A percentile compares a stretch with the other conserved stretches of the same genome.
phyloP scores from a whole-genome alignment of 2,888 invertebrate species.

The Pterobdella sp. region DNA sequence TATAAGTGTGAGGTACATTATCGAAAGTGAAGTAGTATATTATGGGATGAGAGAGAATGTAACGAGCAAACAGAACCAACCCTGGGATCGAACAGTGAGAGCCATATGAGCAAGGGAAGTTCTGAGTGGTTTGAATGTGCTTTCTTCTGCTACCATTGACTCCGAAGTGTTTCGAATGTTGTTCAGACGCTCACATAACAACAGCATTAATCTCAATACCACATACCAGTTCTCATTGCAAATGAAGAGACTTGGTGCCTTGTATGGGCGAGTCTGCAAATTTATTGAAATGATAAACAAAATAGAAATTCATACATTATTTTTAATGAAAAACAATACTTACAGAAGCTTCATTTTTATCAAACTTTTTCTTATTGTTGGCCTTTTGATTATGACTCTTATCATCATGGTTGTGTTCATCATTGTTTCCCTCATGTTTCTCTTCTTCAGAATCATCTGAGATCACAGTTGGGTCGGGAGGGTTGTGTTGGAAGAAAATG shows the following conservation, averaged over 20 bases:
- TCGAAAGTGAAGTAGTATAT: not conserved
- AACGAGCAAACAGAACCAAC: not conserved
- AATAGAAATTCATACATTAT: no score
- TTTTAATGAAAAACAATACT: no score
- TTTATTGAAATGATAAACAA: not conserved
- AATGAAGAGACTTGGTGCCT: constrained; percentile 11
- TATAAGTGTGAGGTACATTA: not conserved
- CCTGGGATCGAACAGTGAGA: constrained; percentile 13
- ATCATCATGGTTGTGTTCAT: not conserved
- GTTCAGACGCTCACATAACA: constrained; percentile 27
- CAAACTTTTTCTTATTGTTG: not conserved
- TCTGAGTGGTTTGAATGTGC: constrained; percentile 4
- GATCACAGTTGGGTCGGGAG: not conserved
- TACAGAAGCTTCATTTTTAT: not conserved
- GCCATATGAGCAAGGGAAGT: constrained; percentile 5
- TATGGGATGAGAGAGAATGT: no score
- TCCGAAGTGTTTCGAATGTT: constrained; percentile 15
- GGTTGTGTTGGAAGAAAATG: not conserved
- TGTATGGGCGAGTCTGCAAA: not conserved
- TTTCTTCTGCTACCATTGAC: constrained; percentile 19
- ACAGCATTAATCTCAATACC: constrained; percentile 23
- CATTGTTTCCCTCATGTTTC: constrained; percentile 13
- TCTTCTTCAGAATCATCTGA: not conserved
- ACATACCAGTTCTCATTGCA: constrained; percentile 33
- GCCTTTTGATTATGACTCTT: not conserved